Conservation (phyloP, 2,113 vertebrate species). For the Stercorarius parasiticus region DNA sequence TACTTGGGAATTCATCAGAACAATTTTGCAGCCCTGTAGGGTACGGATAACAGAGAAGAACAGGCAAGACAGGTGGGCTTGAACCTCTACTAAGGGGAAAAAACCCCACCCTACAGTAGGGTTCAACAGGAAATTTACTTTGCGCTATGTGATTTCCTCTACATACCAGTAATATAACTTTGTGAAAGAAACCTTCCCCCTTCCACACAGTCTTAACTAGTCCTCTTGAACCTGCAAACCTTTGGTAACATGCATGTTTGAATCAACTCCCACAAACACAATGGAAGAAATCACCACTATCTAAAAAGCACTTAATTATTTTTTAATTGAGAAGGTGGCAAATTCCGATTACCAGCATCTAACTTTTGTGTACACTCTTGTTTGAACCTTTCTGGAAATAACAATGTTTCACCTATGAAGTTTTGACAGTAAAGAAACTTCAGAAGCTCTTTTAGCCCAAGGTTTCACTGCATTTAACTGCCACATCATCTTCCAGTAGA, state of each 20-base stretch:
- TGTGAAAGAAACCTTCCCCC: background rate
- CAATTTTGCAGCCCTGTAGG: background rate
- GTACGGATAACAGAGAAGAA: background rate
- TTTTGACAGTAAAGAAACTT: background rate
- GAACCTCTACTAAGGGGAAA: background rate
- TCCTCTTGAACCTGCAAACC: background rate
- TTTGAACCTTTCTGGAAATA: background rate
- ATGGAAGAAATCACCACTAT: background rate
- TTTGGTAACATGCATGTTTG: background rate
- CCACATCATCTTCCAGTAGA: background rate
- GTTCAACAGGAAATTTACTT: background rate
- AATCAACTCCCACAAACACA: background rate
- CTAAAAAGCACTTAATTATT: background rate
- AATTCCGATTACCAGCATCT: background rate
- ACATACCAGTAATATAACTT: background rate
- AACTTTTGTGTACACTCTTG: background rate
- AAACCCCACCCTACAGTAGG: background rate
- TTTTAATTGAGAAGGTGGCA: background rate
- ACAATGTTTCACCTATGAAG: background rate
- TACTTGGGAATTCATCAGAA: constrained; percentile 6
- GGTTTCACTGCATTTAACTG: background rate
- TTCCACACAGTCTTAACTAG: background rate
- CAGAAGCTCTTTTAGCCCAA: background rate
- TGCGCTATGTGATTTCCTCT: background rate
- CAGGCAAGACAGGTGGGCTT: background rate